Conservation (phyloP, 2,797 vertebrate genomes). For the Arremon brunneinucha region DNA sequence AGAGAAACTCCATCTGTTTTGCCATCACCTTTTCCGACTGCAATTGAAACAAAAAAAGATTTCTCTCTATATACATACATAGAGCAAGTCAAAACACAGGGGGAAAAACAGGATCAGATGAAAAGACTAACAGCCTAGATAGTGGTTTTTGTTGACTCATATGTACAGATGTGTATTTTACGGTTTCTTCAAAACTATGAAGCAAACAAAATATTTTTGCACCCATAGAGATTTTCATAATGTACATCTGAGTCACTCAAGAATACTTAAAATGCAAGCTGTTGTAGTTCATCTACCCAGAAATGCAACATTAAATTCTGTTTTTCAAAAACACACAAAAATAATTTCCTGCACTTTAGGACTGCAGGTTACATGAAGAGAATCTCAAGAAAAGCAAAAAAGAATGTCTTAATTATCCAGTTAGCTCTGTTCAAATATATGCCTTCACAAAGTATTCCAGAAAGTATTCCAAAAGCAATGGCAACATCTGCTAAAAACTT, state of each 20-base stretch:
- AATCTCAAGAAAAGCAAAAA: slow-evolving; percentile 27
- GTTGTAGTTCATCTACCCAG: neutral
- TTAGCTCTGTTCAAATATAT: slow-evolving; percentile 37
- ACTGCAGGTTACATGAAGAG: neutral
- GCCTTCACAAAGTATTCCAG: slow-evolving; percentile 48
- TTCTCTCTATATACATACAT: neutral
- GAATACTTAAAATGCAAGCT: slow-evolving; percentile 36
- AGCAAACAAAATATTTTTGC: slow-evolving; percentile 68
- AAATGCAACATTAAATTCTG: neutral
- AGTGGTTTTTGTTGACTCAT: slow-evolving; percentile 58
- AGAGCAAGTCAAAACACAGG: slow-evolving; percentile 23
- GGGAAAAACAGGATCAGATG: slow-evolving; percentile 41
- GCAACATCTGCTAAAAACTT: slow-evolving; percentile 73
- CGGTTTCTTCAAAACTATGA: slow-evolving; percentile 33
- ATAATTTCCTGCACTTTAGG: neutral
- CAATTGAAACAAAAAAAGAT: slow-evolving; percentile 71
- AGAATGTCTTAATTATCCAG: slow-evolving; percentile 43
- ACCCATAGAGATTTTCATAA: slow-evolving; percentile 61
- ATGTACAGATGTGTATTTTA: slow-evolving; percentile 68
- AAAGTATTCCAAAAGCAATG: slow-evolving; percentile 65
- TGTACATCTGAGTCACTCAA: slow-evolving; percentile 50
- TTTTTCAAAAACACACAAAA: neutral
- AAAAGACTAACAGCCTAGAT: slow-evolving; percentile 53
- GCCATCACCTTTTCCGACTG: slow-evolving; percentile 93
- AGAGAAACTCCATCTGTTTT: slow-evolving; percentile 95